These are phyloP conservation scores for Anoncus sp. DNA, from an alignment of 2,888 invertebrate species.

Conservation along the genomic window DNA sequence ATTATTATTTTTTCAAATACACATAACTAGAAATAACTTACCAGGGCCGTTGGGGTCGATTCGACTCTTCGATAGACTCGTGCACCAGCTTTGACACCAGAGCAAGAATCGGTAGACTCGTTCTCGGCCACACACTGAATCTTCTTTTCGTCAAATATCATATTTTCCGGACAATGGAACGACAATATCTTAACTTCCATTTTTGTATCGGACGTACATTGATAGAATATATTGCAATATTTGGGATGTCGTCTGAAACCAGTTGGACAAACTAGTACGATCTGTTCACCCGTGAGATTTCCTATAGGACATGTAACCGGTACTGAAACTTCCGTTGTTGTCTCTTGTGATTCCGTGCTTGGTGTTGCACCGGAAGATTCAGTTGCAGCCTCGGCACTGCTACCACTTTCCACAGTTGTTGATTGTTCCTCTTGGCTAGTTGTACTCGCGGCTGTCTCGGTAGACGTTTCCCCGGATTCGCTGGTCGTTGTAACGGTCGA, in stretches of 20 bases:
- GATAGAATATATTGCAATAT: constrained; percentile 93
- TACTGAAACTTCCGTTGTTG: constrained; percentile 36
- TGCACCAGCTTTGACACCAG: constrained; percentile 85
- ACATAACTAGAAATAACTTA: constrained; percentile 83
- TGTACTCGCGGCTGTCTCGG: constrained; percentile 54
- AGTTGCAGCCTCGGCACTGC: background rate
- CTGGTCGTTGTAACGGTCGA: too few species aligned
- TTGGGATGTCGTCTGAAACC: constrained; percentile 93
- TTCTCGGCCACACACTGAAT: constrained; percentile 89
- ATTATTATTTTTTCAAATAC: too few species aligned
- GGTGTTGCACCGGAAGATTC: constrained; percentile 18
- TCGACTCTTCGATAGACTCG: constrained; percentile 85
- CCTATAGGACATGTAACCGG: constrained; percentile 76
- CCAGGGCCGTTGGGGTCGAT: constrained; percentile 85
- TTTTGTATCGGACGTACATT: constrained; percentile 88
- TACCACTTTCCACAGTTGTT: constrained; percentile 53
- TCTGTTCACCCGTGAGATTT: constrained; percentile 88
- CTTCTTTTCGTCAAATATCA: constrained; percentile 89
- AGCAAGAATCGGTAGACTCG: constrained; percentile 85
- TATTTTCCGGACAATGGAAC: constrained; percentile 91
- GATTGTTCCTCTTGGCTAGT: constrained; percentile 58
- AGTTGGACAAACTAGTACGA: constrained; percentile 91
- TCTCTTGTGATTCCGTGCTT: constrained; percentile 58
- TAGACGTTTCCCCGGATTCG: constrained; percentile 54
- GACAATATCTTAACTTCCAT: constrained; percentile 90